Evolutionary conservation across 2,888 invertebrate genomes (phyloP), one percentile per base, ranked within the genome.

Genomic region (Carterocephalus palaemon): DNA sequence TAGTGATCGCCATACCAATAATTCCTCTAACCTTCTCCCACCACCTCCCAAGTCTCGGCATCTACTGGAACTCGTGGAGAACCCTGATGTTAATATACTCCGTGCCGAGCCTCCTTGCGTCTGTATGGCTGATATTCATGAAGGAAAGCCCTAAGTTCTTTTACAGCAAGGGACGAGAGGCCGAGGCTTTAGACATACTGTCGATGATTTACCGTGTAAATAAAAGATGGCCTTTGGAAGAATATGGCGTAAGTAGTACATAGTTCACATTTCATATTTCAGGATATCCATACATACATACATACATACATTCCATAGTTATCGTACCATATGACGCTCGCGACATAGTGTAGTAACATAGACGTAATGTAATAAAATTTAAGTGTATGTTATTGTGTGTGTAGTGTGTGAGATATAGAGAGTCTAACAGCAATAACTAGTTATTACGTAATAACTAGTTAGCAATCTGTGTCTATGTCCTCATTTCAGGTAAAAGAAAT

Each of bases 121-220:
- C 90, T 0, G 7, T 89, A 0, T 87, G 89, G 51, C 65, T 91
- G 6, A 49, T 15, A 17, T 81, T 80, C 46, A 80, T 92, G 61
- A 91, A 93, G 0, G 95, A 95, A 70, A 95, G 93, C 54, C 95
- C 95, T 0, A 93, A 93, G 68, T 95, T 90, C 62, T 74, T 90
- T 19, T 81, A 91, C 29, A 77, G 89, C 0, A 90, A 90, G 55
- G 91, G 91, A 69, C 62, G 78, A 67, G 52, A 75, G 20, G 73
- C 85, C 0, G 79, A 85, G 47, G 91, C 93, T 0, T 58, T 93
- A 31, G 51, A 69, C 1, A 70, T 74, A 7, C 53, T 85, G 34
- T 66, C 48, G 24, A 58, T 47, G 2, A 82, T 84, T 5, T 64
- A 84, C 38, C 71, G 60, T 29, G 29, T 72, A 1, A 84, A 84